Conservation (phyloP, 2,113 vertebrate genomes). For the Oryzias celebensis region DNA sequence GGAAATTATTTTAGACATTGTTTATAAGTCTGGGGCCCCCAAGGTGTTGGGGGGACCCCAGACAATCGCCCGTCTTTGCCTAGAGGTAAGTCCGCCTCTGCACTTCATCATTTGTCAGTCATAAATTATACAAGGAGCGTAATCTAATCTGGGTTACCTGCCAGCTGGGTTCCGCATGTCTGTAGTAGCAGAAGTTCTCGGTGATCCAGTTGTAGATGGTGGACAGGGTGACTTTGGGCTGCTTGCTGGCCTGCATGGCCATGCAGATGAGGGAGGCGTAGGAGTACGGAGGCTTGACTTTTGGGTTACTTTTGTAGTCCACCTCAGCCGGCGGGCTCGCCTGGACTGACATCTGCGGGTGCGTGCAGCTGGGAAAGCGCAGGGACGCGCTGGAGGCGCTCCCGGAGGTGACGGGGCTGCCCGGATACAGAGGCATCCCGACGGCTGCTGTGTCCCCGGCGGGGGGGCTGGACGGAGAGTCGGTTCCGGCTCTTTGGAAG, state of each 20-base stretch:
- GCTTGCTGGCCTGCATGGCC: constrained; percentile 86
- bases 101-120: constrained; percentile 56
- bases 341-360: constrained; percentile 56
- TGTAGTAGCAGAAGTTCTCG: constrained; percentile 87
- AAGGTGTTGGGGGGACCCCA: too few species aligned
- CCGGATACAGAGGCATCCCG: constrained; percentile 74
- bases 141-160: constrained; percentile 76
- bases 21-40: too few species aligned
- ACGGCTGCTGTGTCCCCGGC: constrained; percentile 81
- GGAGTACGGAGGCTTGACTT: constrained; percentile 84
- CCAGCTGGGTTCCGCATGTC: constrained; percentile 87
- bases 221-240: constrained; percentile 83
- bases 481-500: constrained; percentile 65
- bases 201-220: constrained; percentile 88
- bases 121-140: constrained; percentile 60
- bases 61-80: too few species aligned
- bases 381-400: constrained; percentile 55
- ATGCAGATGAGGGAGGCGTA: constrained; percentile 87
- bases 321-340: constrained; percentile 69
- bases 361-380: constrained; percentile 46
- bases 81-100: constrained; percentile 1
- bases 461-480: constrained; percentile 81
- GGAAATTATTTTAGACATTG: too few species aligned
- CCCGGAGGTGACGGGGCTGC: constrained; percentile 74
- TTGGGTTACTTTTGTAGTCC: constrained; percentile 81